Base-by-base conservation (phyloP, 2,797 vertebrate species). In the Parauchenoglanis ngamensis region DNA sequence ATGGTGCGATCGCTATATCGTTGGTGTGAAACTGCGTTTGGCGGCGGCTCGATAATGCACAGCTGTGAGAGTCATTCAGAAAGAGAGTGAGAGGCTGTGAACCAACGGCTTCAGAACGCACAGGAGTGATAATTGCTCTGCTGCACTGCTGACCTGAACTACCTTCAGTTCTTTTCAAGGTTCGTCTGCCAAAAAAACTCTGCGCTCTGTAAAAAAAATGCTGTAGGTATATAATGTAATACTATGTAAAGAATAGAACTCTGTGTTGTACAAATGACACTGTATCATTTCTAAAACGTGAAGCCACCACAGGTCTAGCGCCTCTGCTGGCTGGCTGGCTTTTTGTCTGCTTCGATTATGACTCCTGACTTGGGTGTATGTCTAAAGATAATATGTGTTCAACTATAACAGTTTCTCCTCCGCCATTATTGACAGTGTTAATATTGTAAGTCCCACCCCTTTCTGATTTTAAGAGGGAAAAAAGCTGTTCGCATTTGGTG, bases 21-120 rank as follows among this genome's bases (percentile, higher is more conserved):
- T 25, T n/a, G n/a, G 79, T 86, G 87, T 72, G 79, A 90, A 89
- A 88, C 76, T 86, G 84, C 44, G 84, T 87, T 87, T 88, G 49
- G 40, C 2, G 17, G 31, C 21, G 11, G 56, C 35, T 80, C 23
- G 31, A 44, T 61, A 40, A 59, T n/a, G 35, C 78, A n/a, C 15
- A 46, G 35, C 68, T 46, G 83, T 7, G 28, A 72, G 83, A 70
- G 19, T 80, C 78, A 3, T 15, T 44, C 4, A 8, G 78, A 17
- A n/a, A 61, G 35, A 54, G 49, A 1, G 49, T 0, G 19, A 21
- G 52, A 57, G 40, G 54, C 76, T 57, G 54, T 12, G 72, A 75
- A 72, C 52, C 40, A n/a, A 78, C 8, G 28, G 3, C 28, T 57
- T 57, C 8, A 23, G 28, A 35, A 57, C 15, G 52, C 52, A 57